Conservation (phyloP, 2,888 invertebrate species). For the Harpagoxenus sublaevis region DNA sequence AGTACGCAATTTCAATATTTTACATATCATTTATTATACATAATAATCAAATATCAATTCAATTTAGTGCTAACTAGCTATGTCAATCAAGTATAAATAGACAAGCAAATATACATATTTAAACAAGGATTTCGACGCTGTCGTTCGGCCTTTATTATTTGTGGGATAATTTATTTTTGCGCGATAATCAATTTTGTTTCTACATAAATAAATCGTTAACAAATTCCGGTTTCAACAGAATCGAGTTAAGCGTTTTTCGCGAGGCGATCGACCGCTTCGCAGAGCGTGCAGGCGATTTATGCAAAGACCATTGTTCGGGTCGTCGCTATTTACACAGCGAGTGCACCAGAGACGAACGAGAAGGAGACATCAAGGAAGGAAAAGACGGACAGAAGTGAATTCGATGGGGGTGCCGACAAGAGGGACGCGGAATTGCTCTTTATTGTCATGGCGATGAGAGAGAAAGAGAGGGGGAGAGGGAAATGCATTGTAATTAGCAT, state of each 20-base stretch:
- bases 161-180: not conserved
- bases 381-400: slow-evolving; percentile 4
- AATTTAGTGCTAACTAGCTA: not conserved
- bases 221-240: not conserved
- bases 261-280: slow-evolving; percentile 15
- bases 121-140: too few relatives aligned
- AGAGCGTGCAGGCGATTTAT: slow-evolving; percentile 42
- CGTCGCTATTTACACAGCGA: slow-evolving; percentile 42
- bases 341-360: slow-evolving; percentile 10
- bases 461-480: not conserved
- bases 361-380: slow-evolving; percentile 37
- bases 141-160: not conserved
- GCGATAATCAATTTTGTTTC: not conserved
- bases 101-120: not conserved
- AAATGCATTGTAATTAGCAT: slow-evolving; percentile 32
- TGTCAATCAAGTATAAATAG: not conserved
- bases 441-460: not conserved
- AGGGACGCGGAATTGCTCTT: not conserved
- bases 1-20: not conserved
- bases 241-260: not conserved
- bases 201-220: not conserved
- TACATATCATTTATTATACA: not conserved
- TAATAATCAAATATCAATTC: not conserved
- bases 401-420: not conserved
- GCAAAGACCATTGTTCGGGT: slow-evolving; percentile 58